A percentile compares a stretch with the other conserved stretches of the same genome.
Evolutionary conservation across 2,888 invertebrate genomes (phyloP).

Genomic region (Biston betularia): DNA sequence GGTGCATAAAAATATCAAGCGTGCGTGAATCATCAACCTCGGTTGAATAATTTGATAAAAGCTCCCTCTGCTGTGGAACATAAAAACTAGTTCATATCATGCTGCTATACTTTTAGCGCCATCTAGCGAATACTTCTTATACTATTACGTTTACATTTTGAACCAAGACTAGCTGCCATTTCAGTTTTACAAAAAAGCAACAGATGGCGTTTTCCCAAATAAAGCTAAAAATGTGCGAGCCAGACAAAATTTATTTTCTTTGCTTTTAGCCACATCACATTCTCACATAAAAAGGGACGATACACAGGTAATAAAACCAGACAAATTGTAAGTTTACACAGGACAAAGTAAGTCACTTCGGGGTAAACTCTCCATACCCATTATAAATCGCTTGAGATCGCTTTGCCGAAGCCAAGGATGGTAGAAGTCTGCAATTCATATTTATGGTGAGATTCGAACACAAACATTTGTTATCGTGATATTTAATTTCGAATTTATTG

Average conservation of each 20-base stretch:
- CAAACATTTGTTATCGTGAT: too few species aligned
- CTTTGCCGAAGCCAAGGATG: conserved; percentile 67
- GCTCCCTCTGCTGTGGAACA: conserved; percentile 23
- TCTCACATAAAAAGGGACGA: conserved; percentile 25
- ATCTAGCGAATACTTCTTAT: conserved; percentile 43
- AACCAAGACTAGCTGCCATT: conserved; percentile 3
- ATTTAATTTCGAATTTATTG: too few species aligned
- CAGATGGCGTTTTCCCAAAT: conserved; percentile 51
- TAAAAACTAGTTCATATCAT: conserved; percentile 17
- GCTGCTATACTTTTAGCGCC: conserved; percentile 35
- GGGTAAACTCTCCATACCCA: conserved; percentile 69
- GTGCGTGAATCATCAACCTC: conserved; percentile 20
- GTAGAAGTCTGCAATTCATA: conserved; percentile 69
- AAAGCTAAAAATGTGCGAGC: conserved; percentile 13
- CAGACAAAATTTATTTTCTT: conserved; percentile 10
- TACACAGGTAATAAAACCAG: conserved; percentile 19
- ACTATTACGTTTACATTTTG: conserved; percentile 21
- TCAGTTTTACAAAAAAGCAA: conserved; percentile 25
- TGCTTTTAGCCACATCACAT: conserved; percentile 23
- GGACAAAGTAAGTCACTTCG: conserved; percentile 32
- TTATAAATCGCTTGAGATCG: conserved; percentile 69
- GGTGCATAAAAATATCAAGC: conserved; percentile 29
- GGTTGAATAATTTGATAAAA: conserved; percentile 5
- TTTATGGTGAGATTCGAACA: background rate
- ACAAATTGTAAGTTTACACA: conserved; percentile 37